These are phyloP conservation scores for Erebia ligea DNA, from an alignment of 2,888 invertebrate species.

Conservation along the genomic window DNA sequence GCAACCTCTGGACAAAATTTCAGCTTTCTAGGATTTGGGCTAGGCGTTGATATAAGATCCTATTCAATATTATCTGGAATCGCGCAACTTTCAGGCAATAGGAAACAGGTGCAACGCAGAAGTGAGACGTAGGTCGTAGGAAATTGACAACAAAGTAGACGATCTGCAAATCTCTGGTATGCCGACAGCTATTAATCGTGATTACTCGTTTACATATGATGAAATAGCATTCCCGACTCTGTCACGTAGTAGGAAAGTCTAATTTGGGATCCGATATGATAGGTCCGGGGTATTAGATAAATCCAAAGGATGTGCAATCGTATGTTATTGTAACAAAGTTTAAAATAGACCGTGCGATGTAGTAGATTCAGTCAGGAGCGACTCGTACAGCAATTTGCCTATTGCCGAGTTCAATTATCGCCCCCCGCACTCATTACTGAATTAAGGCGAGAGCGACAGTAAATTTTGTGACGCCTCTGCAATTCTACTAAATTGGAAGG, in stretches of 20 bases:
- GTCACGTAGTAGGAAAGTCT: constrained; percentile 57
- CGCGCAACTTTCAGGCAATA: constrained; percentile 59
- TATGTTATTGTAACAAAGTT: constrained; percentile 51
- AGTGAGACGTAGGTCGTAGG: constrained; percentile 62
- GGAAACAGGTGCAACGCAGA: constrained; percentile 54
- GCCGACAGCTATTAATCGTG: constrained; percentile 61
- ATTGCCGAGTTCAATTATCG: constrained; percentile 81
- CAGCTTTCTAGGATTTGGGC: no score
- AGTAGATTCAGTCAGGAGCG: constrained; percentile 60
- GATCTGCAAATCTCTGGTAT: constrained; percentile 73
- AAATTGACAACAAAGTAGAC: constrained; percentile 67
- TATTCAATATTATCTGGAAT: neutral
- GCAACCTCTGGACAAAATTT: no score
- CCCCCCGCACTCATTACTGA: constrained; percentile 81
- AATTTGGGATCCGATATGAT: constrained; percentile 61
- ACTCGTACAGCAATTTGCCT: constrained; percentile 77
- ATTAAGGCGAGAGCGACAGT: constrained; percentile 77
- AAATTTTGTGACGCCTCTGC: constrained; percentile 76
- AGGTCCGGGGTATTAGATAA: constrained; percentile 45
- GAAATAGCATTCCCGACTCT: constrained; percentile 57
- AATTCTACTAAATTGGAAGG: constrained; percentile 57
- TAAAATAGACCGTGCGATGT: constrained; percentile 45
- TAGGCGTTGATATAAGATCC: no score
- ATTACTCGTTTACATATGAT: constrained; percentile 53
- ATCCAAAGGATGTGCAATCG: constrained; percentile 49